A percentile compares a stretch with the other conserved stretches of the same genome.
phyloP scores from a whole-genome alignment of 2,888 invertebrate species.

The Perizoma flavofasciatum region DNA sequence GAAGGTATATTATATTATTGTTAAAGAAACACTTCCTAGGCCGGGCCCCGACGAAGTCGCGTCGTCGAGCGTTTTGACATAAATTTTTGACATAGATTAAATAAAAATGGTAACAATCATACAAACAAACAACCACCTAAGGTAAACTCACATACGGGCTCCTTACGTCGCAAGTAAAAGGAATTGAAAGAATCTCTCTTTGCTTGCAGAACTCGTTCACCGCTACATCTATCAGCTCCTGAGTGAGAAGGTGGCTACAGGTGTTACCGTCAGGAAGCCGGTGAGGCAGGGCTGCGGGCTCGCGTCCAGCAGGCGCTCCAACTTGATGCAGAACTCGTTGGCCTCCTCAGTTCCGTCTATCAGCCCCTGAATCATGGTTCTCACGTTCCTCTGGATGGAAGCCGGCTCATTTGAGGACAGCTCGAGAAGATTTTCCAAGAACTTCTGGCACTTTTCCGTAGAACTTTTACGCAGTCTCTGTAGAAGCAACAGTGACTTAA shows the following conservation, averaged over 20 bases:
- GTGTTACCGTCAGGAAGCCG: conserved; percentile 92
- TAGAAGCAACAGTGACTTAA: neutral
- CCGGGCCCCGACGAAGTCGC: too few species aligned
- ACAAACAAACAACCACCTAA: too few species aligned
- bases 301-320: conserved; percentile 97
- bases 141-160: too few species aligned
- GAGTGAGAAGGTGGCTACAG: neutral
- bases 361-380: conserved; percentile 96
- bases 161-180: too few species aligned
- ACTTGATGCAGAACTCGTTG: conserved; percentile 97
- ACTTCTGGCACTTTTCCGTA: conserved; percentile 31
- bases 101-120: too few species aligned
- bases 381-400: conserved; percentile 95
- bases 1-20: too few species aligned
- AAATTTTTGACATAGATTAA: too few species aligned
- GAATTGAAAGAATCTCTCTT: too few species aligned
- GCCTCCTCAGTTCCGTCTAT: conserved; percentile 98
- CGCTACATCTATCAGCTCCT: neutral
- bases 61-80: too few species aligned
- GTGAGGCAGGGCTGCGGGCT: conserved; percentile 99
- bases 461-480: conserved; percentile 88
- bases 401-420: conserved; percentile 96
- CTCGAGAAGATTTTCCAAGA: conserved; percentile 70
- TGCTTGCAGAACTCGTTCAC: too few species aligned
- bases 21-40: too few species aligned